These are phyloP conservation scores for Platyscapa corneri DNA, from an alignment of 1,140 invertebrate genomes.

Conservation along the genomic window DNA sequence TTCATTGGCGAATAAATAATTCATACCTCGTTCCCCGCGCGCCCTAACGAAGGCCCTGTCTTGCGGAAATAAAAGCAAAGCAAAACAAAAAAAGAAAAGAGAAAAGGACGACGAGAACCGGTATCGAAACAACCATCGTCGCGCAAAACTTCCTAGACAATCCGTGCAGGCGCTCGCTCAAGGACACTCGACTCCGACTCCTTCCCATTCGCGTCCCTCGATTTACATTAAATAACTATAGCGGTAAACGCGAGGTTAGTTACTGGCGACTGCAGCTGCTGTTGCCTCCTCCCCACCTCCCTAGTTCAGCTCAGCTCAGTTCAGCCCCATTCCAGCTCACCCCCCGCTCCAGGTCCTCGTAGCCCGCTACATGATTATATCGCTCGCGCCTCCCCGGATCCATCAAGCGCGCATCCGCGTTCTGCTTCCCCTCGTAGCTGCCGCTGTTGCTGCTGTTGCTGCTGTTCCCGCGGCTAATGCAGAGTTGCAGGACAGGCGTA, in stretches of 20 bases:
- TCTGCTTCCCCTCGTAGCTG: too few relatives aligned
- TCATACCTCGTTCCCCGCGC: neutral
- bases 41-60: neutral
- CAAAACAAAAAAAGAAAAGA: too few relatives aligned
- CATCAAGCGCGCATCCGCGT: neutral
- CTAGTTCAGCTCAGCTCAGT: too few relatives aligned
- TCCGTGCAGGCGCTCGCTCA: neutral
- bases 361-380: too few relatives aligned
- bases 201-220: constrained; percentile 29
- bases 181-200: neutral
- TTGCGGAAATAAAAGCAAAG: too few relatives aligned
- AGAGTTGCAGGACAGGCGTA: neutral
- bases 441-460: too few relatives aligned
- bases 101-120: too few relatives aligned
- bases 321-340: too few relatives aligned
- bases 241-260: constrained; percentile 60
- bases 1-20: constrained; percentile 15
- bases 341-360: too few relatives aligned
- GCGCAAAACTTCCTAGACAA: neutral
- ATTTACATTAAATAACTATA: constrained; percentile 64
- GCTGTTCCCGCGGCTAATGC: too few relatives aligned
- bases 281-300: neutral
- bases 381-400: neutral
- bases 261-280: constrained; percentile 42
- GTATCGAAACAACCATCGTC: too few relatives aligned